Percentiles rank a stretch among this genome's conserved stretches.
Conservation (phyloP, 2,113 vertebrate species). For the Sigmodon hispidus region DNA sequence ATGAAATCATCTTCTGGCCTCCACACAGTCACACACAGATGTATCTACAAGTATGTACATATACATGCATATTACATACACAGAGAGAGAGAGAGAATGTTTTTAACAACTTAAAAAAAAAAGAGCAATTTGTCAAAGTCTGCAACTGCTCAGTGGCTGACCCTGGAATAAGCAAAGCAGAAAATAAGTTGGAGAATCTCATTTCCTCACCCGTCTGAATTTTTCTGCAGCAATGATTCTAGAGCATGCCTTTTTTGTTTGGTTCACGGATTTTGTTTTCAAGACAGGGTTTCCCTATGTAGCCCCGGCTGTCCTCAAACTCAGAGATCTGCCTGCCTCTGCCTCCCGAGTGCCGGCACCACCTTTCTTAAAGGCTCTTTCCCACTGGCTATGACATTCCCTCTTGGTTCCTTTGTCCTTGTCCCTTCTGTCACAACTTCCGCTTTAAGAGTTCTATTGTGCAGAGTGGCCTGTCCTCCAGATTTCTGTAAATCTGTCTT, state of each 20-base stretch:
- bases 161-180: neutral
- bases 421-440: neutral
- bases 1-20: neutral
- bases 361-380: neutral
- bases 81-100: neutral
- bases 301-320: neutral
- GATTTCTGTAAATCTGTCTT: neutral
- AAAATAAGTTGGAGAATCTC: neutral
- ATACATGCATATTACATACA: neutral
- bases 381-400: neutral
- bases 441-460: neutral
- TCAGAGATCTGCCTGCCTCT: neutral
- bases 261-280: neutral
- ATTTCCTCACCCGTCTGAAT: neutral
- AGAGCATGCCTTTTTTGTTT: neutral
- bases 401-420: neutral
- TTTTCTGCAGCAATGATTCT: neutral
- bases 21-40: neutral
- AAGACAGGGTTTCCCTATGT: neutral
- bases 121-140: neutral
- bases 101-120: neutral
- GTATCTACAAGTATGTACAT: neutral
- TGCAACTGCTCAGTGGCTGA: constrained; percentile 6
- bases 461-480: neutral
- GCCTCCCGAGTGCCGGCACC: neutral